Evolutionary conservation across 2,113 vertebrate genomes (phyloP), one percentile per base, ranked within the genome.

Genomic region (Menidia beryllina): DNA sequence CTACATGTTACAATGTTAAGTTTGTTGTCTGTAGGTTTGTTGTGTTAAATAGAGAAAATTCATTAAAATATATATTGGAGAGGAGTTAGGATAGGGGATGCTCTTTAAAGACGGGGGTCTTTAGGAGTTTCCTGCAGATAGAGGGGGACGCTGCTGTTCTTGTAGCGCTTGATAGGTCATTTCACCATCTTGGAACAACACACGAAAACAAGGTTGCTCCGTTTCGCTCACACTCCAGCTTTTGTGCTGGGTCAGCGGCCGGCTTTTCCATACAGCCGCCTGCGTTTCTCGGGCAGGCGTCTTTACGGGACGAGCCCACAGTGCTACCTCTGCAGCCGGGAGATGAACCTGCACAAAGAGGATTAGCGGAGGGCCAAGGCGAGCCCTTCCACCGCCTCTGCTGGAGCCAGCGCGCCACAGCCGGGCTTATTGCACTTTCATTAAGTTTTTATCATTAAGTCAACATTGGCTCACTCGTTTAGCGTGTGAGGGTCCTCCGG

Each of bases 401-500:
- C 30, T 45, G 23, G 25, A 64, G 41, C 10, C 8, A 61, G 52
- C 7, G 21, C 11, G 25, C 26, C 72, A 38, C 68, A 69, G 55
- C 30, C 23, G 11, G 14, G 25, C 23, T 45, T 30, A 51, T 2
- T 39, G 2, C 11, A 12, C 13, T 41, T 45, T 23, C 34, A 58
- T 69, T 69, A 57, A 15, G 20, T 49, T 55, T 75, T 41, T 30
- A 41, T 48, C 41, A 41, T 64, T 10, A 53, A 45, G 52, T 8
- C 10, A 13, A 24, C 13, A 53, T 60, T 20, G 43, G 94, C 96
- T 95, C 92, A 97, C 96, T 96, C 94, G 60, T 98, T 94, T 82
- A 97, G 88, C 65, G 95, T 91, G 19, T 93, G 92, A 68, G 94
- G 89, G 75, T 97, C 95, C 72, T 97, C 97, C 48, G 96, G 94